These are phyloP conservation scores for Leptinotarsa rubiginosa DNA, from an alignment of 2,888 invertebrate genomes.

Conservation along the genomic window DNA sequence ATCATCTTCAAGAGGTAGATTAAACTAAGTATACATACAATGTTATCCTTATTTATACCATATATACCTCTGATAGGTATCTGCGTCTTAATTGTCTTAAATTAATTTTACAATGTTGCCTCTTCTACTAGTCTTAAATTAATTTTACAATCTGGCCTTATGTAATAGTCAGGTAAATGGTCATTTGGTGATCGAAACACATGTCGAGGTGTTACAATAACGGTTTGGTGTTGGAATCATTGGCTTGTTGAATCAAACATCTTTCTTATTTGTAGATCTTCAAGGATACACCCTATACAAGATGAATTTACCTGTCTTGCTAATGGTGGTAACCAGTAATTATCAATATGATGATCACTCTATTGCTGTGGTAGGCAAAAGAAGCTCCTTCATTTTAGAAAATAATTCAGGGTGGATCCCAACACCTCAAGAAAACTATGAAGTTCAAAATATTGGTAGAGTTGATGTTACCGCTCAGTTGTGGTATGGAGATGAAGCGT, in stretches of 20 bases:
- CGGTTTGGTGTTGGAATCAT: background rate
- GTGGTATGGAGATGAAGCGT: slow-evolving; percentile 28
- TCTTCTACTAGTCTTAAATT: no score
- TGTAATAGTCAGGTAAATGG: no score
- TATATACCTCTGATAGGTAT: no score
- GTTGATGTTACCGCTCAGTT: slow-evolving; percentile 24
- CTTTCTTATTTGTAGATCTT: background rate
- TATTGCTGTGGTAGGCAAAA: slow-evolving; percentile 10
- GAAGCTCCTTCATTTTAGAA: slow-evolving; percentile 8
- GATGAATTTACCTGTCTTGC: slow-evolving; percentile 1
- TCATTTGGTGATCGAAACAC: no score
- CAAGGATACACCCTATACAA: background rate
- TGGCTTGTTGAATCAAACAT: background rate
- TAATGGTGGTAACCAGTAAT: background rate
- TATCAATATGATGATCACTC: slow-evolving; percentile 18
- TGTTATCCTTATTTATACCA: no score
- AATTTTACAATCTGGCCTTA: no score
- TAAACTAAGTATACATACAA: no score
- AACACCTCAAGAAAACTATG: slow-evolving; percentile 6
- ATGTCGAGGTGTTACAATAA: no score
- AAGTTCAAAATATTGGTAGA: slow-evolving; percentile 34
- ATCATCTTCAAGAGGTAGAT: no score
- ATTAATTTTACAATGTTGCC: no score
- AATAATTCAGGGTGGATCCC: slow-evolving; percentile 26
- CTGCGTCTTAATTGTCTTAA: no score